Percentiles rank a stretch among this genome's conserved stretches.
Conservation (phyloP, 2,797 vertebrate species). For the Apogon talboti region DNA sequence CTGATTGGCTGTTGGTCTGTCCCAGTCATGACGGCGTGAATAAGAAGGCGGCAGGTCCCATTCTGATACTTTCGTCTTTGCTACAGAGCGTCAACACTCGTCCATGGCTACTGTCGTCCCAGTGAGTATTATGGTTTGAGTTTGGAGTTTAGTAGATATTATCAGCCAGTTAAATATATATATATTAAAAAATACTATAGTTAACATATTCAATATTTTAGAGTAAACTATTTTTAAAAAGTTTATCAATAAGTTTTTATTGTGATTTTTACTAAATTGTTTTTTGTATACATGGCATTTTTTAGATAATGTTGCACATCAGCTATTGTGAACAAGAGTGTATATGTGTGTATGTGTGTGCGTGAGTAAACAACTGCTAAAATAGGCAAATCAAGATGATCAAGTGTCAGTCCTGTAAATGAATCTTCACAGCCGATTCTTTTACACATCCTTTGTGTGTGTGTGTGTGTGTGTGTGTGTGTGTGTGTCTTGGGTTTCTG, state of each 20-base stretch:
- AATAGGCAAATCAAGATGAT: slow-evolving; percentile 27
- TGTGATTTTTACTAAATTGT: neutral
- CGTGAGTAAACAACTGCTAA: slow-evolving; percentile 18
- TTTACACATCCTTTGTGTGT: slow-evolving; percentile 8
- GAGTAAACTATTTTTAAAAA: too few relatives aligned
- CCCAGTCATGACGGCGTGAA: slow-evolving; percentile 31
- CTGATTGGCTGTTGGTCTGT: slow-evolving; percentile 40
- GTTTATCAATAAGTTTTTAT: neutral
- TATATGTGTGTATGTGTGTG: slow-evolving; percentile 4
- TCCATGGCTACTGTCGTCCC: slow-evolving; percentile 81
- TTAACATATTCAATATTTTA: too few relatives aligned
- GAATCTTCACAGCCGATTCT: slow-evolving; percentile 51
- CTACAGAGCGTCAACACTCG: slow-evolving; percentile 5
- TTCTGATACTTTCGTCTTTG: slow-evolving; percentile 2
- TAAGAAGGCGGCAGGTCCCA: slow-evolving; percentile 40
- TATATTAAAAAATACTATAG: too few relatives aligned
- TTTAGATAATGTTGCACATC: neutral
- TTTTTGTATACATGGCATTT: neutral
- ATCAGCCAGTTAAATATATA: too few relatives aligned
- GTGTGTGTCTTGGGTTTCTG: slow-evolving; percentile 58
- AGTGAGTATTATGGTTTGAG: slow-evolving; percentile 70
- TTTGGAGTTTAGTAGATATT: neutral
- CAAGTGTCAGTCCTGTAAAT: slow-evolving; percentile 59
- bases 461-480: slow-evolving; percentile 7
- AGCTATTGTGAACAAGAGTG: neutral